Conservation (phyloP, 2,888 invertebrate genomes). For the Rhagophthalmus giganteus region DNA sequence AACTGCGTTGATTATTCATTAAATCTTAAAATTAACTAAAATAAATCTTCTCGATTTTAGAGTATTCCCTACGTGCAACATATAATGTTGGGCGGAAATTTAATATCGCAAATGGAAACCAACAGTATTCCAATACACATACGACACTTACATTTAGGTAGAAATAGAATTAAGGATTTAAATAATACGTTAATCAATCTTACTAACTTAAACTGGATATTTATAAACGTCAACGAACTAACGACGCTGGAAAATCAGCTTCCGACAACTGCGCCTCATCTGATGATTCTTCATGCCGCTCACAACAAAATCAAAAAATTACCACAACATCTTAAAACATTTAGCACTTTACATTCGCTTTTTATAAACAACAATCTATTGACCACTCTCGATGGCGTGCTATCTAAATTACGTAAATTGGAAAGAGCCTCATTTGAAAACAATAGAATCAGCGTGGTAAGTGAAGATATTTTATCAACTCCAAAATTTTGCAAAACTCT, state of each 20-base stretch:
- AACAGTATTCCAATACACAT: conserved; percentile 71
- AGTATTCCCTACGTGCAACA: conserved; percentile 66
- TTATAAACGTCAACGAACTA: conserved; percentile 76
- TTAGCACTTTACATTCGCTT: conserved; percentile 69
- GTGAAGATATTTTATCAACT: conserved; percentile 39
- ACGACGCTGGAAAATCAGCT: conserved; percentile 75
- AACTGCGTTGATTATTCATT: too few relatives aligned
- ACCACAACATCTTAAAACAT: conserved; percentile 71
- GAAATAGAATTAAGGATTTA: conserved; percentile 71
- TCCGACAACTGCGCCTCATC: conserved; percentile 67
- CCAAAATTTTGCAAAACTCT: conserved; percentile 3
- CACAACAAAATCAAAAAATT: conserved; percentile 72
- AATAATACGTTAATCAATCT: conserved; percentile 79
- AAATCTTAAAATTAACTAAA: too few relatives aligned
- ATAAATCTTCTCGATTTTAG: too few relatives aligned
- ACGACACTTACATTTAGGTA: conserved; percentile 72
- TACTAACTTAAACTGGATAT: conserved; percentile 74
- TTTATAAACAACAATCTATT: conserved; percentile 75
- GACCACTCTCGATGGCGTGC: conserved; percentile 69
- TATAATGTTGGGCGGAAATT: conserved; percentile 75
- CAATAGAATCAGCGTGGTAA: conserved; percentile 74
- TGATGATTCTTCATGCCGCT: conserved; percentile 72
- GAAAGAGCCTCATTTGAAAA: conserved; percentile 70
- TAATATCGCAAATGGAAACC: conserved; percentile 71
- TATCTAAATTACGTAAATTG: conserved; percentile 69